Evolutionary conservation across 2,888 invertebrate genomes (phyloP), one percentile per base, ranked within the genome.

Genomic region (Pristionchus arcanus): DNA sequence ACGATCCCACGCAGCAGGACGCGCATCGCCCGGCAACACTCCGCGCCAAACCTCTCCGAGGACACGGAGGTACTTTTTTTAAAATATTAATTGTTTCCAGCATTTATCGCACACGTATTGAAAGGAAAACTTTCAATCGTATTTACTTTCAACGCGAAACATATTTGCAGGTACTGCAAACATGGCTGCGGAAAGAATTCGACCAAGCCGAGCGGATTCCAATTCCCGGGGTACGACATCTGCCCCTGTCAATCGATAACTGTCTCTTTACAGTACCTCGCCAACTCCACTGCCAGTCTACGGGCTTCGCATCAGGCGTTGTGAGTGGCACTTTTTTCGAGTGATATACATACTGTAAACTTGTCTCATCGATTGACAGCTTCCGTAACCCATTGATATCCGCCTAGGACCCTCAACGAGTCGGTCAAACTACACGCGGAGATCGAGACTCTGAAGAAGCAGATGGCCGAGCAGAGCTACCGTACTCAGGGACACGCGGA

Each of bases 401-500:
- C 53, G 63, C 13, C 15, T 31, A 89, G 89, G 42, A 89, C 37
- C 28, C 81, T 66, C 16, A 68, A 71, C 63, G 89, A 89, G 28
- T 89, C 89, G 91, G 90, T 2, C 81, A 91, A 49, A 87, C 90
- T 93, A 28, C 87, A 91, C 89, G 88, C 88, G 4, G 94, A 94
- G 90, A 94, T 94, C 49, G 94, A 93, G 21, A 86, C 87, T 11
- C 90, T 94, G 71, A 92, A 92, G 71, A 87, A 90, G 74, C 91
- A 94, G 71, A 91, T 94, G 49, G 91, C 91, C 68, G 93, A 94
- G 89, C 94, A 94, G 89, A 92, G 91, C 77, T 91, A 89, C 37
- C 92, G 93, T 11, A 93, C 93, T 90, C 91, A 92, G 87, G 94
- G 93, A 16, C 94, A 94, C 55, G 91, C 93, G 55, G 91, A 90